Base-by-base conservation (phyloP, 2,888 invertebrate species). In the Clepsis dumicolana region DNA sequence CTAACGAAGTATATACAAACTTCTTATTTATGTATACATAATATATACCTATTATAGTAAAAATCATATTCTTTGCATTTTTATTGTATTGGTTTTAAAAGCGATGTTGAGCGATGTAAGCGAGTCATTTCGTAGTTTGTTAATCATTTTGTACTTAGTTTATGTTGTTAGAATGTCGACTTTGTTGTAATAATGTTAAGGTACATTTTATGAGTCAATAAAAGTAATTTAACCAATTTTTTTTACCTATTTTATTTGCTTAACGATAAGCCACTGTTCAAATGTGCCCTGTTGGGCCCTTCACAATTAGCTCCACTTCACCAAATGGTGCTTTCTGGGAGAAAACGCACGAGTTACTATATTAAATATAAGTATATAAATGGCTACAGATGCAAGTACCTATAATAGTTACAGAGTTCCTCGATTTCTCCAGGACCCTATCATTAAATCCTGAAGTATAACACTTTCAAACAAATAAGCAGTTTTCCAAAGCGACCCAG, bases 81-180 rank as follows among this genome's bases (percentile, higher is more conserved):
- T 57, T 27, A 65, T 62, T 66, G 16, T 56, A 16, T 29, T 25
- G 48, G 48, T 62, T 41, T 56, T 16, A 63, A 25, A 57, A 56
- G 56, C 54, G 56, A 62, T 56, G 54, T 38, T 67, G 48, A 62
- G 62, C 54, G 64, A 38, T 66, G 27, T 41, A 56, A n/a, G 52
- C 16, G 64, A 70, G 71, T 71, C 69, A 69, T 52, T 64, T 60
- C 60, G 21, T 70, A 61, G 62, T 71, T 65, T 66, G 70, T 76
- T 74, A 70, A 69, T 85, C 76, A 85, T 67, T 86, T 86, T 87
- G 85, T 89, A 88, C 87, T 89, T 89, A 88, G 83, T 87, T 84
- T 80, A 80, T 78, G 80, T 83, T 83, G 84, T 85, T 85, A 80
- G 80, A 83, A 78, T 80, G 77, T 79, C 76, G 78, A 82, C 69